These are phyloP conservation scores for Myrmecobius fasciatus DNA, from an alignment of 2,113 vertebrate genomes.

Conservation along the genomic window DNA sequence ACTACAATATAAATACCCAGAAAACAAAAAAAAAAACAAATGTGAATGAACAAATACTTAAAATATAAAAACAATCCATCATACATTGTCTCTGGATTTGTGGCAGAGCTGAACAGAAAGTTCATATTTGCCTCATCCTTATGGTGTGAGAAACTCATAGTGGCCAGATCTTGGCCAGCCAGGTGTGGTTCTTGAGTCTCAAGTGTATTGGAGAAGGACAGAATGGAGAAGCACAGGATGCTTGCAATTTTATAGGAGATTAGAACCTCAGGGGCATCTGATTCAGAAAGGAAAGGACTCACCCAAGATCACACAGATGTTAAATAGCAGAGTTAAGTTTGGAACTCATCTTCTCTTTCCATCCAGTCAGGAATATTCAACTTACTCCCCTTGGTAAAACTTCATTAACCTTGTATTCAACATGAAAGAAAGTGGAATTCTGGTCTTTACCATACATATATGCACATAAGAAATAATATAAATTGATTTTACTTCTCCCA, in stretches of 20 bases:
- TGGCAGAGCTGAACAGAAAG: not conserved
- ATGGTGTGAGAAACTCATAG: not conserved
- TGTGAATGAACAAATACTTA: not conserved
- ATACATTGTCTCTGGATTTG: not conserved
- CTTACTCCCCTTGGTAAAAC: not conserved
- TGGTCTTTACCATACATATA: not conserved
- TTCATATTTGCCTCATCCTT: not conserved
- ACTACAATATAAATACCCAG: not conserved
- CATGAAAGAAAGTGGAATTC: not conserved
- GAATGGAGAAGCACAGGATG: not conserved
- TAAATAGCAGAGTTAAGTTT: not conserved
- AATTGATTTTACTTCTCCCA: not conserved
- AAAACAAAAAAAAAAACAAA: not conserved
- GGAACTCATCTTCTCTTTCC: not conserved
- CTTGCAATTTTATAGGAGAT: not conserved
- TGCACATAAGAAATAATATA: not conserved
- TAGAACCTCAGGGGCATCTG: not conserved
- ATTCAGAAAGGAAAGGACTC: not conserved
- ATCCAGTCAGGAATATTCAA: not conserved
- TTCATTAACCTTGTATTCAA: not conserved
- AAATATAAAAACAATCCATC: not conserved
- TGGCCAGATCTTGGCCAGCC: not conserved
- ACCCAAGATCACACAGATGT: not conserved
- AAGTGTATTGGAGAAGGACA: not conserved
- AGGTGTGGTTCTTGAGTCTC: not conserved